A percentile compares a stretch with the other conserved stretches of the same genome.
Evolutionary conservation across 2,888 invertebrate genomes (phyloP).

Genomic region (Tortricodes alternella): DNA sequence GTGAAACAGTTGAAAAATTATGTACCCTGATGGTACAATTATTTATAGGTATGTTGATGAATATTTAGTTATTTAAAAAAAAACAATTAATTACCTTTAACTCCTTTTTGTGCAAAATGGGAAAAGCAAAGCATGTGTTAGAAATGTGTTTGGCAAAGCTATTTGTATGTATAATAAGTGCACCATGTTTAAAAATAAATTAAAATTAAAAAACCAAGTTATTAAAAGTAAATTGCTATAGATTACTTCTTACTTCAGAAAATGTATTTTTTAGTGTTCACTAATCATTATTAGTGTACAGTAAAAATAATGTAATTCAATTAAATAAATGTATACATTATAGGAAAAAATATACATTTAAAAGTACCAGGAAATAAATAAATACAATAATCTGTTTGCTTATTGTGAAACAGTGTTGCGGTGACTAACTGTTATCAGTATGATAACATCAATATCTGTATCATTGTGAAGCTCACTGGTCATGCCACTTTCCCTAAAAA

Average conservation of each 20-base stretch:
- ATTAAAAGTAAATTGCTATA: not conserved
- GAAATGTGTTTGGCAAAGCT: constrained; percentile 39
- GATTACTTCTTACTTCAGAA: not conserved
- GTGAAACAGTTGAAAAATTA: too few species aligned
- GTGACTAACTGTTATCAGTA: constrained; percentile 13
- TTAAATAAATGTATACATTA: too few species aligned
- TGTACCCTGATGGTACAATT: too few species aligned
- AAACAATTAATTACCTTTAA: constrained; percentile 62
- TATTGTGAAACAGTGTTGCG: constrained; percentile 11
- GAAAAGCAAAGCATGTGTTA: constrained; percentile 68
- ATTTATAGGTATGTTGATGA: too few species aligned
- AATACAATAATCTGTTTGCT: not conserved
- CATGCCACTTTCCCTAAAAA: constrained; percentile 8
- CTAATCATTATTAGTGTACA: too few species aligned
- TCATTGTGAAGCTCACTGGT: not conserved
- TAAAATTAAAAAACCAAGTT: not conserved
- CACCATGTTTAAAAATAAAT: too few species aligned
- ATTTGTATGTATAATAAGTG: not conserved
- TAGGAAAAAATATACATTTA: too few species aligned
- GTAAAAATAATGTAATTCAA: too few species aligned
- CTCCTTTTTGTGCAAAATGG: constrained; percentile 67
- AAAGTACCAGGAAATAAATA: not conserved
- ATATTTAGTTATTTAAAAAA: not conserved
- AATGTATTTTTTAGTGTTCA: not conserved
- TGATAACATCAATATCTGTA: constrained; percentile 15